A percentile compares a stretch with the other conserved stretches of the same genome.
These are phyloP conservation scores for Scopus umbretta DNA, from an alignment of 2,113 vertebrate species.

Conservation along the genomic window DNA sequence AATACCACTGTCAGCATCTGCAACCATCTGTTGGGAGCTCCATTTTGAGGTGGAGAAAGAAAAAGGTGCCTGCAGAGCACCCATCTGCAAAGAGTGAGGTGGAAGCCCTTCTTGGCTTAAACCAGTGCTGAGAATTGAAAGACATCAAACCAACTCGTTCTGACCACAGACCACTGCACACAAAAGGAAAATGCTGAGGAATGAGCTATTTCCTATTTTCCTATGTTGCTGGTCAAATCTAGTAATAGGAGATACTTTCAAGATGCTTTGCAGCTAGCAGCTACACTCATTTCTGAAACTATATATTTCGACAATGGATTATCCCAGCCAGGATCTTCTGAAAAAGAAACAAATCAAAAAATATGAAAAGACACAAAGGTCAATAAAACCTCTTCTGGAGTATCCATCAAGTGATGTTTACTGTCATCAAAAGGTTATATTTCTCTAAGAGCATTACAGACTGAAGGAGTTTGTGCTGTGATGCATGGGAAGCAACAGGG, in stretches of 20 bases:
- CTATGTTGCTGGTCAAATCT: background rate
- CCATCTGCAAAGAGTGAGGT: background rate
- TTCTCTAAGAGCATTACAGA: background rate
- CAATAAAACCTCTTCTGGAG: background rate
- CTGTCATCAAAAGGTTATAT: background rate
- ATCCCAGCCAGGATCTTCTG: background rate
- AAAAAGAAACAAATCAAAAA: constrained; percentile 11
- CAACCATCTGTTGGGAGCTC: background rate
- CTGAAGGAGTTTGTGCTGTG: background rate
- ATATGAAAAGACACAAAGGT: background rate
- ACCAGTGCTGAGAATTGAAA: background rate
- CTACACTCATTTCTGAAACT: background rate
- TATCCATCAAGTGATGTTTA: constrained; percentile 21
- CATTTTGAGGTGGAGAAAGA: background rate
- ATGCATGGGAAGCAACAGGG: background rate
- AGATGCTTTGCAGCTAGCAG: background rate
- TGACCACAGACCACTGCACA: background rate
- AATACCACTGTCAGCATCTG: background rate
- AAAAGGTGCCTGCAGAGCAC: background rate
- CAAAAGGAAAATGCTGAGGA: background rate
- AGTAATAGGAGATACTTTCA: background rate
- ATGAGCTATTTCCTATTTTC: background rate
- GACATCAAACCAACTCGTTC: background rate
- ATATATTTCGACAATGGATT: background rate
- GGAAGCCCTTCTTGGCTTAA: background rate